phyloP scores from a whole-genome alignment of 2,113 vertebrate species.

The Heterocephalus glaber region DNA sequence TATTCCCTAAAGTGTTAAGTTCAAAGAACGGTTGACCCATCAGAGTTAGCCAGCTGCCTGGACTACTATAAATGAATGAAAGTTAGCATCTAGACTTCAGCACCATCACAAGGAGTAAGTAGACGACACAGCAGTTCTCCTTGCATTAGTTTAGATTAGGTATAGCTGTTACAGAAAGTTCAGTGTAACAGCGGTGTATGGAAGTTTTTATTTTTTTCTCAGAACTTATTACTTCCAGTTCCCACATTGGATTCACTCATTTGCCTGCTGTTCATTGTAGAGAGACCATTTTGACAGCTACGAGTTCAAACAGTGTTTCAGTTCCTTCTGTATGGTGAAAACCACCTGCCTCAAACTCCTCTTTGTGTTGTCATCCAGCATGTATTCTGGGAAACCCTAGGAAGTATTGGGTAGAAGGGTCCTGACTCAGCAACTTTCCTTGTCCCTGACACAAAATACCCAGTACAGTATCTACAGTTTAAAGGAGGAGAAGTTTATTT shows the following conservation, averaged over 20 bases:
- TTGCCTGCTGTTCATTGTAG: neutral
- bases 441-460: neutral
- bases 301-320: slow-evolving; percentile 16
- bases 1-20: slow-evolving; percentile 28
- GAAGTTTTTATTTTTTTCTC: neutral
- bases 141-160: neutral
- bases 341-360: neutral
- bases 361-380: neutral
- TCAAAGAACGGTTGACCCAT: neutral
- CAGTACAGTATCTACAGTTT: neutral
- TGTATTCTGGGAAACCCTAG: slow-evolving; percentile 26
- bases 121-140: neutral
- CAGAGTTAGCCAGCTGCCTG: slow-evolving; percentile 5
- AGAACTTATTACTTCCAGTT: neutral
- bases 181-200: neutral
- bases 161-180: neutral
- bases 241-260: neutral
- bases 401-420: neutral
- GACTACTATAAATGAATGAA: slow-evolving; percentile 9
- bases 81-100: neutral
- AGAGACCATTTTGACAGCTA: slow-evolving; percentile 21
- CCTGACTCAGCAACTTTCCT: neutral
- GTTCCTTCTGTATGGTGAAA: slow-evolving; percentile 31
- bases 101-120: neutral
- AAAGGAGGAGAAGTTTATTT: neutral